A percentile compares a stretch with the other conserved stretches of the same genome.
Evolutionary conservation across 2,888 invertebrate genomes (phyloP).

Genomic region (Pinctada fucata): DNA sequence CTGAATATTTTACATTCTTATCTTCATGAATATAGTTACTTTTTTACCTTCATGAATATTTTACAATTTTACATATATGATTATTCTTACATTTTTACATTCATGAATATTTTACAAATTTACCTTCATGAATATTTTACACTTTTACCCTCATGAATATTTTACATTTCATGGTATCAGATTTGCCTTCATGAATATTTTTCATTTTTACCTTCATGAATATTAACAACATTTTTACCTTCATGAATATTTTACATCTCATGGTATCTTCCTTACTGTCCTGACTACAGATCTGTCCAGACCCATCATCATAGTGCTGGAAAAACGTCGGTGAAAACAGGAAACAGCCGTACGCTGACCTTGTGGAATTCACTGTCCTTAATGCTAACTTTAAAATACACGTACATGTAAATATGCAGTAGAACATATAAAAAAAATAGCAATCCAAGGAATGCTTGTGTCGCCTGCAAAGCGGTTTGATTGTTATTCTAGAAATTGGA

Average conservation of each 20-base stretch:
- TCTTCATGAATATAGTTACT: too few species aligned
- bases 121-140: background rate
- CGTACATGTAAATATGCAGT: background rate
- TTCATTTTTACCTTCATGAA: too few species aligned
- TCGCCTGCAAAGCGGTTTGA: too few species aligned
- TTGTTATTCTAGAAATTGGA: too few species aligned
- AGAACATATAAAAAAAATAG: background rate
- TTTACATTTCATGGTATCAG: constrained; percentile 84
- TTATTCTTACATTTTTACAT: too few species aligned
- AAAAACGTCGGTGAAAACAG: constrained; percentile 88
- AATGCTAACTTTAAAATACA: constrained; percentile 80
- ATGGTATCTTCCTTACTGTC: constrained; percentile 81
- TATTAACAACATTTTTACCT: constrained; percentile 79
- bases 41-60: too few species aligned
- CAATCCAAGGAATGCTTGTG: too few species aligned
- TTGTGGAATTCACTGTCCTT: constrained; percentile 88
- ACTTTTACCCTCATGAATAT: constrained; percentile 86
- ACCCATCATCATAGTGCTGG: constrained; percentile 82
- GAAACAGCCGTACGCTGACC: constrained; percentile 90
- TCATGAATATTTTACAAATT: too few species aligned
- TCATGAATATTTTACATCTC: constrained; percentile 91
- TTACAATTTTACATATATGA: too few species aligned
- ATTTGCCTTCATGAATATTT: too few species aligned
- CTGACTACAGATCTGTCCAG: constrained; percentile 65
- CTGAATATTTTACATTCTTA: constrained; percentile 85